phyloP scores from a whole-genome alignment of 2,888 invertebrate species.

The Empis livida region DNA sequence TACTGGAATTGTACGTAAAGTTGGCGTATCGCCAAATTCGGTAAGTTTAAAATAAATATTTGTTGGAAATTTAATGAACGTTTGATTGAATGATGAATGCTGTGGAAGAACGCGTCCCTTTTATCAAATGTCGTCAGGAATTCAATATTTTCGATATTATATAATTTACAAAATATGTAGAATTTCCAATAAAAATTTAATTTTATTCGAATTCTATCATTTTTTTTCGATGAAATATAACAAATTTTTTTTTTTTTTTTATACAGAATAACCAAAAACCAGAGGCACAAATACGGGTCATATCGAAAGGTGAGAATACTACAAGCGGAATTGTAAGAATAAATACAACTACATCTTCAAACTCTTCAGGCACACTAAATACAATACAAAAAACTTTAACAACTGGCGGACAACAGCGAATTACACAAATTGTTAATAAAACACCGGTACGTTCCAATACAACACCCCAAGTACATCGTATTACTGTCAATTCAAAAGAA shows the following conservation, averaged over 20 bases:
- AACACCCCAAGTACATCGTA: not conserved
- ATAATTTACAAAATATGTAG: too few relatives aligned
- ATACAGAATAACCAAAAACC: conserved; percentile 27
- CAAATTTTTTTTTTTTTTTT: too few relatives aligned
- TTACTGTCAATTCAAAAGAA: not conserved
- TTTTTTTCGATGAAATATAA: too few relatives aligned
- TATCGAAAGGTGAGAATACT: conserved; percentile 28
- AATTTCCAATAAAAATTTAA: too few relatives aligned
- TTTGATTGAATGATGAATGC: too few relatives aligned
- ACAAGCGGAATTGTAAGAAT: conserved; percentile 31
- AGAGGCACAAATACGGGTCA: conserved; percentile 32
- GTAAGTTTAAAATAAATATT: conserved; percentile 15
- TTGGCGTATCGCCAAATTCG: conserved; percentile 16
- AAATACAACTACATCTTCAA: conserved; percentile 13
- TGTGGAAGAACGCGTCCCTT: too few relatives aligned
- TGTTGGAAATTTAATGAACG: not conserved
- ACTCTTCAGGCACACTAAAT: not conserved
- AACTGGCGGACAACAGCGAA: not conserved
- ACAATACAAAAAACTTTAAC: not conserved
- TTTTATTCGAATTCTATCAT: too few relatives aligned
- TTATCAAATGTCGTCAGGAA: too few relatives aligned
- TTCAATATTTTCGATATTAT: too few relatives aligned
- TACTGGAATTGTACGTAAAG: conserved; percentile 32
- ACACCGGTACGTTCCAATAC: not conserved
- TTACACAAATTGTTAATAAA: not conserved